Base-by-base conservation (phyloP, 1,140 invertebrate genomes). In the Orius laevigatus region DNA sequence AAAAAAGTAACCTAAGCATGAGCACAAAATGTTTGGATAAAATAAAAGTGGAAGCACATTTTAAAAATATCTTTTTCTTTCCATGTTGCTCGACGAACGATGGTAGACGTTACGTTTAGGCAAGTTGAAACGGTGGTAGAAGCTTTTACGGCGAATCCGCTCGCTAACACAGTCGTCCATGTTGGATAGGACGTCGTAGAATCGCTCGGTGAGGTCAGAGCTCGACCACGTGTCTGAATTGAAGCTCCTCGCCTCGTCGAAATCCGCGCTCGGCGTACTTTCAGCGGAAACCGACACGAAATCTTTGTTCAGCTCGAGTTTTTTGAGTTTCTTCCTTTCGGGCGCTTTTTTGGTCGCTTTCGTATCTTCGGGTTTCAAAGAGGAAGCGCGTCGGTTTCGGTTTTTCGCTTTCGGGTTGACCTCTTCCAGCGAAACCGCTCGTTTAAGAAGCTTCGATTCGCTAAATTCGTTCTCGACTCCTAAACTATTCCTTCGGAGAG, bases 61-160 rank as follows among this genome's bases (percentile, higher is more conserved):
- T 50, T 25, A 50, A 50, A 43, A 50, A 44, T 44, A 50, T 50
- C 48, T 50, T 44, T 50, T 50, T 20, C 41, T 43, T 44, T 50
- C 48, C 41, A 50, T 41, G 15, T 50, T 50, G 16, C 48, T 50
- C 1, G 15, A 19, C 6, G 48, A 44, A n/a, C 48, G 9, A 16
- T 50, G 36, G 19, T 50, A 50, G 8, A 32, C 18, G 32, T 50
- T 33, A 12, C 42, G 31, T 34, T 50, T 50, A 3, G 51, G 51
- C 14, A 20, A 38, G 18, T 52, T 52, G 41, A 52, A 52, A 2
- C 51, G 18, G 33, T 41, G 33, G 35, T 44, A 52, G 41, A 48
- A 52, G 44, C 51, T 52, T 45, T 48, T 48, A 14, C 51, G 34
- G 31, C 46, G 42, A 32, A 52, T 52, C 34, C 51, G 10, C 46